Conservation (phyloP, 1,140 invertebrate genomes). For the Psilanteris sp. region DNA sequence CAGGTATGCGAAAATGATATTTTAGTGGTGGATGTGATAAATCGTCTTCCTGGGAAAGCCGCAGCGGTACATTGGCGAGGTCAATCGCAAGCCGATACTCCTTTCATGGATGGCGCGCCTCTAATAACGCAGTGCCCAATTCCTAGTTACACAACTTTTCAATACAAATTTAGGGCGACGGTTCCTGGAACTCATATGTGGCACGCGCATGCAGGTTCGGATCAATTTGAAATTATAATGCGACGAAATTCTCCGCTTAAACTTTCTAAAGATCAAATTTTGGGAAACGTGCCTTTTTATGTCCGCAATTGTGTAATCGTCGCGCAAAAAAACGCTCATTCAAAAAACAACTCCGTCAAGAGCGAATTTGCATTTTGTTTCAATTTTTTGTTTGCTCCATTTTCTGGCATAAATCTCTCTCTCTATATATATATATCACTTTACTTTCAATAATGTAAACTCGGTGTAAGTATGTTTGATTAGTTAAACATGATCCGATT, state of each 20-base stretch:
- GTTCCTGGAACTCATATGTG: conserved; percentile 87
- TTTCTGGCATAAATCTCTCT: too few relatives aligned
- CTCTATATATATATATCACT: too few relatives aligned
- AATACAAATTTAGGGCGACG: conserved; percentile 88
- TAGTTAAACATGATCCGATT: conserved; percentile 21
- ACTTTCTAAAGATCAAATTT: neutral
- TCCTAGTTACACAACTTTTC: conserved; percentile 88
- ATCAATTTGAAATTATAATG: conserved; percentile 16
- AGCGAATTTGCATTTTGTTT: too few relatives aligned
- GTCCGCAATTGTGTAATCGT: too few relatives aligned
- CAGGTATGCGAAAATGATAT: conserved; percentile 92
- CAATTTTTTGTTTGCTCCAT: too few relatives aligned
- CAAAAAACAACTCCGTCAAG: too few relatives aligned
- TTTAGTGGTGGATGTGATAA: conserved; percentile 90
- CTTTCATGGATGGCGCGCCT: conserved; percentile 92
- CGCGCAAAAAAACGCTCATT: too few relatives aligned
- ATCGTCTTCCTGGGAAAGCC: conserved; percentile 86
- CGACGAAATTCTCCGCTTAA: neutral
- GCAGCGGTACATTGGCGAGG: conserved; percentile 92
- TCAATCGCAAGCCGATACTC: conserved; percentile 87
- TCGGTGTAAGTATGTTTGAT: too few relatives aligned
- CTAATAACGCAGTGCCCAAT: conserved; percentile 93
- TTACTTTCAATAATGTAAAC: too few relatives aligned
- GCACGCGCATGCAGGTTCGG: conserved; percentile 84
- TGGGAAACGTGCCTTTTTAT: too few relatives aligned